Conservation (phyloP, 2,888 invertebrate genomes). For the Eupithecia inturbata region DNA sequence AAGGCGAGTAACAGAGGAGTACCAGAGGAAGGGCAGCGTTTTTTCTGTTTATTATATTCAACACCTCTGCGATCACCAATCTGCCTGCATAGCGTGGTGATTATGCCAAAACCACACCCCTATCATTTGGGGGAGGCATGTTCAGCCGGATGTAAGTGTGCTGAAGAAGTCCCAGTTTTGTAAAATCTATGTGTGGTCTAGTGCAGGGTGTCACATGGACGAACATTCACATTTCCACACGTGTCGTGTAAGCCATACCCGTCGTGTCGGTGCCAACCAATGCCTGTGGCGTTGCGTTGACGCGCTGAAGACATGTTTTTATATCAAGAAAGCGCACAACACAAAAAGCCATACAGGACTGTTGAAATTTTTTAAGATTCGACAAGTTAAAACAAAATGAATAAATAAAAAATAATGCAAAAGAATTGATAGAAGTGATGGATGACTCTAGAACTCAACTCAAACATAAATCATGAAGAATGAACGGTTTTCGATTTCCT, state of each 20-base stretch:
- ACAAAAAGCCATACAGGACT: constrained; percentile 34
- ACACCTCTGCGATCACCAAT: background rate
- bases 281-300: constrained; percentile 81
- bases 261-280: constrained; percentile 70
- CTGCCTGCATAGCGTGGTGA: background rate
- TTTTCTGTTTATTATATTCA: background rate
- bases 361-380: constrained; percentile 4
- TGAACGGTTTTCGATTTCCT: background rate
- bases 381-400: background rate
- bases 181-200: constrained; percentile 50
- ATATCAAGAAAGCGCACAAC: constrained; percentile 40
- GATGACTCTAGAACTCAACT: background rate
- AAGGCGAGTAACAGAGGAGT: background rate
- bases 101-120: background rate
- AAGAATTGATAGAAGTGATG: background rate
- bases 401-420: constrained; percentile 6
- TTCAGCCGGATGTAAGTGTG: background rate
- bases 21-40: background rate
- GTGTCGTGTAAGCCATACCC: constrained; percentile 73
- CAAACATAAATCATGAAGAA: background rate
- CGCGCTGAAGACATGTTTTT: constrained; percentile 65
- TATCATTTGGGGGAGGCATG: background rate
- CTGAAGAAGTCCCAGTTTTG: constrained; percentile 7
- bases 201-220: constrained; percentile 72
- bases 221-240: constrained; percentile 64